These are phyloP conservation scores for Eptesicus fuscus DNA, from an alignment of 2,113 vertebrate genomes.

Conservation along the genomic window DNA sequence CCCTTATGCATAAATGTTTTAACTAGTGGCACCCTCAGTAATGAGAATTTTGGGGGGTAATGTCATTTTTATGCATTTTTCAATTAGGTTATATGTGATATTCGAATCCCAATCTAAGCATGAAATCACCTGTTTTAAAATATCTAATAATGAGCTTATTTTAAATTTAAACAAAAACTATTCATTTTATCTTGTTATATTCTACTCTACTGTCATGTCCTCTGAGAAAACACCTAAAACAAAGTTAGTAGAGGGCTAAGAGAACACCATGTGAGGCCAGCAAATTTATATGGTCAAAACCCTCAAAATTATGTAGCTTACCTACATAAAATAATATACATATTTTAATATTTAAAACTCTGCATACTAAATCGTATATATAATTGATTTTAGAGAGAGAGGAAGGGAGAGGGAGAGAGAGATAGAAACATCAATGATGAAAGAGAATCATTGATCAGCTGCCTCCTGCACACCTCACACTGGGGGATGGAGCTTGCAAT, in stretches of 20 bases:
- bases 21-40: neutral
- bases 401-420: too few species aligned
- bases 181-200: neutral
- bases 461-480: too few species aligned
- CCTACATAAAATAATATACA: neutral
- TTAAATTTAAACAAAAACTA: slow-evolving; percentile 10
- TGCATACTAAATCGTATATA: neutral
- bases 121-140: slow-evolving; percentile 15
- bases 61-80: neutral
- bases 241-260: neutral
- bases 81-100: neutral
- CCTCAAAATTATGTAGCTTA: neutral
- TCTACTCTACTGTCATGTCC: neutral
- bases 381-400: too few species aligned
- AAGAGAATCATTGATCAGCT: too few species aligned
- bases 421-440: too few species aligned
- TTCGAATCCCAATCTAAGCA: neutral
- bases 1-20: neutral
- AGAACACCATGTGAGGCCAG: neutral
- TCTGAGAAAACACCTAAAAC: neutral
- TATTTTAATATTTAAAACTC: neutral
- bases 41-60: neutral
- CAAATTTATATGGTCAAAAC: neutral
- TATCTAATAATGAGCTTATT: neutral
- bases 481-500: too few species aligned